Evolutionary conservation across 2,888 invertebrate genomes (phyloP).

Genomic region (Encarsia formosa): DNA sequence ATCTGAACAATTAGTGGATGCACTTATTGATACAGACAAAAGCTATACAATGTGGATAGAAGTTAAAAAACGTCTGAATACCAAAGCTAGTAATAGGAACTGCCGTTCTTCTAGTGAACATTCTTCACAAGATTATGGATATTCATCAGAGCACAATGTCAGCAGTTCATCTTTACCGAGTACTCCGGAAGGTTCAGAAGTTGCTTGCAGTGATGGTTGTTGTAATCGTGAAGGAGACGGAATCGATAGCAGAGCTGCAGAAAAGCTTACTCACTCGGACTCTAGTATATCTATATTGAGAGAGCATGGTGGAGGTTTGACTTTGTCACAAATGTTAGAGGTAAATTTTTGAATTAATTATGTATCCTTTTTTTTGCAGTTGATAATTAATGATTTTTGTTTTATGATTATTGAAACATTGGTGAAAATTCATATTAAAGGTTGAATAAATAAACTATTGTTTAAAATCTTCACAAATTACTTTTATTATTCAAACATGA

Average conservation of each 20-base stretch:
- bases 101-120: conserved; percentile 64
- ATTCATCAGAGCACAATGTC: conserved; percentile 79
- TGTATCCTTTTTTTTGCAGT: too few relatives aligned
- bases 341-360: conserved; percentile 51
- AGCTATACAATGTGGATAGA: conserved; percentile 45
- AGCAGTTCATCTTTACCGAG: conserved; percentile 76
- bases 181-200: conserved; percentile 85
- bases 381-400: too few relatives aligned
- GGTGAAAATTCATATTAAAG: too few relatives aligned
- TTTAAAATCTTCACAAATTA: too few relatives aligned
- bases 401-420: too few relatives aligned
- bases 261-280: conserved; percentile 42
- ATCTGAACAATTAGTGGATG: conserved; percentile 42
- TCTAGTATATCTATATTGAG: conserved; percentile 41
- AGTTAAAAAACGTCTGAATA: conserved; percentile 49
- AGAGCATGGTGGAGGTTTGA: conserved; percentile 56
- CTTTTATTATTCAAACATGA: too few relatives aligned
- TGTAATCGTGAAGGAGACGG: conserved; percentile 68
- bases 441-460: too few relatives aligned
- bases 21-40: conserved; percentile 41
- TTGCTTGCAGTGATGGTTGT: conserved; percentile 83
- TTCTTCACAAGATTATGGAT: conserved; percentile 77
- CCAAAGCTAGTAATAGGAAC: conserved; percentile 55
- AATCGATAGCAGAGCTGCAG: conserved; percentile 41
- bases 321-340: conserved; percentile 76